Base-by-base conservation (phyloP, 2,888 invertebrate genomes). In the Lissonota sp. region DNA sequence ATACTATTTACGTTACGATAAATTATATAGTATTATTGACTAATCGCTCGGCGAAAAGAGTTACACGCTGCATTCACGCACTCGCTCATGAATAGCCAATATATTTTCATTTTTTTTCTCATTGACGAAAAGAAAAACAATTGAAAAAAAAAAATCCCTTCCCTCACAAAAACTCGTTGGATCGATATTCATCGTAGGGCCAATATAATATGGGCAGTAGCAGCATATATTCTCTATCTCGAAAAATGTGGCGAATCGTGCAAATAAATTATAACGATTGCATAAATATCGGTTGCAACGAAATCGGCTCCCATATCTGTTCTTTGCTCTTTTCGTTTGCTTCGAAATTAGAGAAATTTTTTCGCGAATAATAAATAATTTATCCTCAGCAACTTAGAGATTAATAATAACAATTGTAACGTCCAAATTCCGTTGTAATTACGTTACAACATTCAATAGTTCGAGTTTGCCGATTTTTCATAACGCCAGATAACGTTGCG, bases 291-390 rank as follows among this genome's bases (percentile, higher is more conserved):
- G 51, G 26, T n/a, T 26, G 46, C 39, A 60, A 70, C 46, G 53
- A 71, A 49, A 83, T 85, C 74, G 79, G 80, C 80, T 75, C 84
- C 82, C 85, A 86, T 83, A 79, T 84, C 82, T 87, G 85, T 84
- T 67, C 60, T 53, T 79, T 67, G 58, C 66, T 74, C 46, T 57
- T 80, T 67, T 37, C 44, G 53, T 53, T 14, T 67, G 85, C 84
- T 88, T 87, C 86, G 84, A 89, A 84, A 90, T 90, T 91, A 91
- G 91, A 91, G 91, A 87, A 88, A 89, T 90, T 90, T 90, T n/a
- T 88, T 87, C 86, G 85, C 86, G 87, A 83, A 81, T 42, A 82
- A 82, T 80, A 79, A 79, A 76, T 83, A 79, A 76, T 72, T 58
- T 26, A 60, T 58, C 73, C 51, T 60, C 37, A 63, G 40, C 53